Conservation (phyloP, 1,140 invertebrate species). For the Meteorus sp. region DNA sequence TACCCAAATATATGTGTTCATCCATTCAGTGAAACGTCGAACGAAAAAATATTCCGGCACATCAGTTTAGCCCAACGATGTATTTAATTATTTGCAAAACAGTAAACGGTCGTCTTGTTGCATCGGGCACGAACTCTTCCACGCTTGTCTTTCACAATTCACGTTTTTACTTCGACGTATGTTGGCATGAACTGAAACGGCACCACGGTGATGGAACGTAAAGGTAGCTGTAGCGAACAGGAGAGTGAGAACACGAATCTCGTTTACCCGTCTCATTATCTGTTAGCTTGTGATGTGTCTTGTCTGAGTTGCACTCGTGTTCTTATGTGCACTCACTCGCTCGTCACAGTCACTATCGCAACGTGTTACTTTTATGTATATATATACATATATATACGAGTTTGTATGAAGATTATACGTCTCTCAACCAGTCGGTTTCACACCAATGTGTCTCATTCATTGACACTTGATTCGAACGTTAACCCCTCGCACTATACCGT, state of each 20-base stretch:
- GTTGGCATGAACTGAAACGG: too few relatives aligned
- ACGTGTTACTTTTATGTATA: neutral
- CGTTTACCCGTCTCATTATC: constrained; percentile 22
- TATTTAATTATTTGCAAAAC: too few relatives aligned
- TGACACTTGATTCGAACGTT: neutral
- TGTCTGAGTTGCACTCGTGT: neutral
- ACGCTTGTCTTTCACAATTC: constrained; percentile 25
- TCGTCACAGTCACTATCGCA: neutral
- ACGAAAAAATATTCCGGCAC: too few relatives aligned
- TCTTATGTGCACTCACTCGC: neutral
- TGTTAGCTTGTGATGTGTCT: neutral
- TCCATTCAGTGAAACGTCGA: too few relatives aligned
- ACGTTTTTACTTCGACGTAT: constrained; percentile 32
- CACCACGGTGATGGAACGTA: too few relatives aligned
- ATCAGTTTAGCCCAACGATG: too few relatives aligned
- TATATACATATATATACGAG: neutral
- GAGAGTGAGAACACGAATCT: constrained; percentile 1
- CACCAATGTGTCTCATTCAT: neutral
- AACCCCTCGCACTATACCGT: too few relatives aligned
- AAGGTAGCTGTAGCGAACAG: neutral
- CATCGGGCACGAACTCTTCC: constrained; percentile 10
- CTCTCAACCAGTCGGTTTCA: constrained; percentile 8
- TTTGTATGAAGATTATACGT: neutral
- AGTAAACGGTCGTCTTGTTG: too few relatives aligned
- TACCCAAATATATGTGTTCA: too few relatives aligned